Evolutionary conservation across 2,888 invertebrate species (phyloP), one percentile per base, ranked within the genome.

Genomic region (Orthosia gracilis): DNA sequence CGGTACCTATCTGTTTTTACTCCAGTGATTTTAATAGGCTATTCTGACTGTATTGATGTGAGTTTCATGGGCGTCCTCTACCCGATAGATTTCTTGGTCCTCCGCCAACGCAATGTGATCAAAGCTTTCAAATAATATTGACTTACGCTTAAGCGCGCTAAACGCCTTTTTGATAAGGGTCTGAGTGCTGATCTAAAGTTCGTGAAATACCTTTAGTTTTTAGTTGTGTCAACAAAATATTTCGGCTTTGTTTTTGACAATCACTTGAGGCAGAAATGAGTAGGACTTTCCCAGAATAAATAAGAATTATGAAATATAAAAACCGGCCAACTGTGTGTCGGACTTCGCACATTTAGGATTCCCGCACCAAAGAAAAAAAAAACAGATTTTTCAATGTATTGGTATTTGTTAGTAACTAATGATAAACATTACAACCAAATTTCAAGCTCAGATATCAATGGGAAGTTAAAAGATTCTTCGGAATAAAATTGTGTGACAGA

Each of bases 141-240:
- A 77, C 31, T 69, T 70, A 62, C 61, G 50, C 55, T 62, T 50
- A 50, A 77, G 26, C 26, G 61, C 50, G 21, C 50, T 69, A 50
- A 77, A 62, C 55, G 55, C 61, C 13, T 52, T 47, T 76, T 69
- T 76, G 77, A 69, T 62, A 57, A 77, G 61, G 69, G 61, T 77
- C 69, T 31, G 61, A 75, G 69, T 76, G 54, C 15, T 55, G 49
- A 61, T 49, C 55, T 47, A 17, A 47, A 69, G 61, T 55, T 61
- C 5, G 21, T 17, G n/a, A 26, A 57, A 50, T 17, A 31, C n/a
- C 45, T 61, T 73, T 69, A 50, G 49, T 50, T 50, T 69, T 77
- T 49, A 26, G 23, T 67, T 47, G 67, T 59, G 52, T 68, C 49
- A 59, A 31, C 21, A 69, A 55, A 13, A 23, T 61, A 17, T 69